Evolutionary conservation across 2,797 vertebrate species (phyloP).

Genomic region (Pseudochirops cupreus): DNA sequence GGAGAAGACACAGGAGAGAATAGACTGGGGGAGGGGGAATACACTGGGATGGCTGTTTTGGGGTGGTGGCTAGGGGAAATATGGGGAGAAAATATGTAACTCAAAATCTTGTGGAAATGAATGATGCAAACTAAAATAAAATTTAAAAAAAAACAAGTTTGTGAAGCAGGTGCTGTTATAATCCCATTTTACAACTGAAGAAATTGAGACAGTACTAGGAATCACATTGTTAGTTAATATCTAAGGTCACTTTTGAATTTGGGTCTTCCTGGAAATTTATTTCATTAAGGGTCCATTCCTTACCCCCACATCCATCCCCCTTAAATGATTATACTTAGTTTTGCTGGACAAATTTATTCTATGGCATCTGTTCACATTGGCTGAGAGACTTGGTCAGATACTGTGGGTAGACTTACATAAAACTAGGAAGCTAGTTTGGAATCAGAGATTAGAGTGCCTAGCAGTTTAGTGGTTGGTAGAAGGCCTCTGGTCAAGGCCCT

Average conservation of each 20-base stretch:
- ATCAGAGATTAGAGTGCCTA: neutral
- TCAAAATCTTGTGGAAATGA: no score
- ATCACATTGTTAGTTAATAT: neutral
- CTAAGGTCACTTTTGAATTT: neutral
- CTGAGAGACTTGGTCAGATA: neutral
- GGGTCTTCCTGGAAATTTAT: neutral
- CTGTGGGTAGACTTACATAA: no score
- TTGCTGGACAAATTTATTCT: neutral
- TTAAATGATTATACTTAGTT: neutral
- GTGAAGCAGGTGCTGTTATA: no score
- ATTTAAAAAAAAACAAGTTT: no score
- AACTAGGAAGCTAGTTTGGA: neutral
- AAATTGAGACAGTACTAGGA: no score
- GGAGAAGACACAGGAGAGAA: no score
- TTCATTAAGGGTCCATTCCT: neutral
- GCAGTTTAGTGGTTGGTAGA: neutral
- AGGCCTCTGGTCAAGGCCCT: neutral
- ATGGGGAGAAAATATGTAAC: no score
- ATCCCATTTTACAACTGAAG: no score
- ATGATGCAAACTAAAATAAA: no score
- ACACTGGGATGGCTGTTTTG: no score
- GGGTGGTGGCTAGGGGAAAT: no score
- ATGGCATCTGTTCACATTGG: neutral
- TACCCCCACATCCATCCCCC: neutral
- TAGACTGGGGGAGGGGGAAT: no score